Evolutionary conservation across 2,797 vertebrate species (phyloP).

Genomic region (Ispidina lecontei): DNA sequence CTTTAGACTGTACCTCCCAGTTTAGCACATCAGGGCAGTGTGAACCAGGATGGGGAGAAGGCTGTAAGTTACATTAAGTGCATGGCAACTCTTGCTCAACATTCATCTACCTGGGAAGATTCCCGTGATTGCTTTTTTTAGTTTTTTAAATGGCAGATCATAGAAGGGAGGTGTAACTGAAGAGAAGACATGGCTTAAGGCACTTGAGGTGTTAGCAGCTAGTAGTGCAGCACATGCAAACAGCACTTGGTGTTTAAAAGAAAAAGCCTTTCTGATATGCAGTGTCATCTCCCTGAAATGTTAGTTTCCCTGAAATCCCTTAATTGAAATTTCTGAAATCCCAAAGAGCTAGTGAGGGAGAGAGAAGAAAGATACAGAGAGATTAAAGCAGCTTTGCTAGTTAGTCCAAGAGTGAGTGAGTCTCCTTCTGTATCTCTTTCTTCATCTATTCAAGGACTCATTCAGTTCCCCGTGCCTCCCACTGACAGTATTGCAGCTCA

Average conservation of each 20-base stretch:
- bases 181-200: background rate
- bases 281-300: constrained; percentile 22
- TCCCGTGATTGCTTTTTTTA: background rate
- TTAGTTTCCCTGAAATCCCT: constrained; percentile 35
- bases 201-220: constrained; percentile 9
- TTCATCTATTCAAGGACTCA: constrained; percentile 41
- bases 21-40: background rate
- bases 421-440: constrained; percentile 21
- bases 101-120: background rate
- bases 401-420: constrained; percentile 10
- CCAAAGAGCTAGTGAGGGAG: constrained; percentile 39
- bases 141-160: background rate
- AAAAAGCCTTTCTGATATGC: constrained; percentile 2
- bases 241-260: background rate
- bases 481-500: constrained; percentile 24
- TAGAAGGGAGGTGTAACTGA: background rate
- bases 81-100: background rate
- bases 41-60: background rate
- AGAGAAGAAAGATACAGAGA: constrained; percentile 13
- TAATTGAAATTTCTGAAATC: constrained; percentile 56
- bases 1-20: background rate
- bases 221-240: background rate
- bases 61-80: background rate
- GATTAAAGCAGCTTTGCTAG: constrained; percentile 51
- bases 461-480: constrained; percentile 46